Evolutionary conservation across 2,797 vertebrate genomes (phyloP), one percentile per base, ranked within the genome.

Genomic region (Astyanax mexicanus): DNA sequence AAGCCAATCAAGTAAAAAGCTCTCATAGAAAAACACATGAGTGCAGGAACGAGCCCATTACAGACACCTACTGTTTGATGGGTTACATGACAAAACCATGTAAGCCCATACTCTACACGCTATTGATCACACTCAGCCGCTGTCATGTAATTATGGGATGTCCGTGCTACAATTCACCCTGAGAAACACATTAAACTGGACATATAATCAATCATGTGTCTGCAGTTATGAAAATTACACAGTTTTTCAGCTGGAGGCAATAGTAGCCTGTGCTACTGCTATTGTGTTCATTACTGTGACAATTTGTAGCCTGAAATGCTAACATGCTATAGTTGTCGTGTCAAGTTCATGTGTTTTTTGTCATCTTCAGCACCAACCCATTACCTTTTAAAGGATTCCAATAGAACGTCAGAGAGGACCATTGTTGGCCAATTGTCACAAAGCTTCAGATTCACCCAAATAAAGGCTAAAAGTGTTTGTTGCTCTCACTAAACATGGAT

Each of bases 231-330:
- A 55, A 57, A 55, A 32, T 0, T 27, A 29, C 40, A 44, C 10
- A 29, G 21, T 38, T 29, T 25, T 29, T 44, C 15, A 0, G 49
- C 7, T 44, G 23, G 19, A 21, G 8, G 4, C n/a, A 73, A 42
- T 38, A 19, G 42, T 58, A 52, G 13, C 4, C 27, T 52, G 13
- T 51, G 44, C 60, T 32, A 32, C 1, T 32, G 35, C 42, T 19
- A 45, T 68, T 72, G 49, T 23, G 25, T 57, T 54, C 19, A 44
- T 45, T 61, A 67, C 57, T 60, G 8, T 13, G 68, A 17, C 44
- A 55, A 73, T 72, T 78, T 68, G n/a, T 62, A 68, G 32, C 23
- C 25, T 45, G n/a, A 40, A 42, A 25, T 52, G 37, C 27, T 49
- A 64, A 21, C 51, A 38, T 51, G 23, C 12, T 23, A 64, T 45